Evolutionary conservation across 2,797 vertebrate species (phyloP).

Genomic region (Galago senegalensis): DNA sequence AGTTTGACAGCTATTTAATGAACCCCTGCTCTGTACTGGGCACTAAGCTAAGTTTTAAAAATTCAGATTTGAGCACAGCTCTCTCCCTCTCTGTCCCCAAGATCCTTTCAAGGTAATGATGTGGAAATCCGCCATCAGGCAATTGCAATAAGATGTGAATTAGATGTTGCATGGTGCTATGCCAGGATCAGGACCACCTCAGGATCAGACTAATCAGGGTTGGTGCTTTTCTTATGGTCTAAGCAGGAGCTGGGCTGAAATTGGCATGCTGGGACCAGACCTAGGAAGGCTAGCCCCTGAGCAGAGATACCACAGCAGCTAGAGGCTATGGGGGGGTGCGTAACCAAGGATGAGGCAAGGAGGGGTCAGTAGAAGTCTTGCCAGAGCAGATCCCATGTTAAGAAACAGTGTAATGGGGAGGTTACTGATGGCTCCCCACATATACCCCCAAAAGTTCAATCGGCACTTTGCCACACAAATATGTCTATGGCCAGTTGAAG

Average conservation of each 20-base stretch:
- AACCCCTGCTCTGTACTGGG: not conserved
- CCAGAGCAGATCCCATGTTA: not conserved
- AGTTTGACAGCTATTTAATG: not conserved
- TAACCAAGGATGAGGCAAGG: not conserved
- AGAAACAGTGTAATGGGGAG: not conserved
- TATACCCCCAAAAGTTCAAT: not conserved
- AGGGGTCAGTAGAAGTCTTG: not conserved
- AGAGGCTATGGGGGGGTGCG: not conserved
- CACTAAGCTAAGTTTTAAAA: slow-evolving; percentile 2
- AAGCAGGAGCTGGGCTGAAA: not conserved
- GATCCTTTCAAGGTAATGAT: not conserved
- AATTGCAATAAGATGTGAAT: not conserved
- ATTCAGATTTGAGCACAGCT: not conserved
- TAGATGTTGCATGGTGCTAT: not conserved
- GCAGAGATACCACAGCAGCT: not conserved
- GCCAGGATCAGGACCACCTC: not conserved
- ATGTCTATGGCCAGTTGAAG: not conserved
- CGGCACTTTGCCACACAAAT: not conserved
- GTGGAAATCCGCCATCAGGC: not conserved
- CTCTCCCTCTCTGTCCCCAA: not conserved
- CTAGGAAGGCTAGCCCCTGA: not conserved
- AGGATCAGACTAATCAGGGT: not conserved
- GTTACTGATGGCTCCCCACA: not conserved
- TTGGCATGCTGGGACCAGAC: not conserved
- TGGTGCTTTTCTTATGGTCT: not conserved